phyloP scores from a whole-genome alignment of 2,888 invertebrate genomes.

The Thelaira solivaga region DNA sequence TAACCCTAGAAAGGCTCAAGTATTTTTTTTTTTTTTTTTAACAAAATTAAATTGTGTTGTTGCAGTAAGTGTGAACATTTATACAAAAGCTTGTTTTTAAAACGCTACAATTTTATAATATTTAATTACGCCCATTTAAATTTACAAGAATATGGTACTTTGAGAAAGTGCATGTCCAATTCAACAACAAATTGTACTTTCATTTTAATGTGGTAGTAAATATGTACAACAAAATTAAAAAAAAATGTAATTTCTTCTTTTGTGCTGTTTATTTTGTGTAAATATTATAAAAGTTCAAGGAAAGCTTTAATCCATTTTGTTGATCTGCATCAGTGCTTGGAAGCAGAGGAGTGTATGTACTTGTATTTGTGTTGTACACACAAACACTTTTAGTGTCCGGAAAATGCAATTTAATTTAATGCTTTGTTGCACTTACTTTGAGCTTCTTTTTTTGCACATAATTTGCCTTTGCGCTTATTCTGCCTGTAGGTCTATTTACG shows the following conservation, averaged over 20 bases:
- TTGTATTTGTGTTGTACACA: slow-evolving; percentile 27
- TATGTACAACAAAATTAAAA: slow-evolving; percentile 41
- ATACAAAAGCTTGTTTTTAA: neutral
- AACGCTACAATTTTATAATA: neutral
- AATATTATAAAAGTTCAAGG: slow-evolving; percentile 38
- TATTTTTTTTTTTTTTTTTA: too few relatives aligned
- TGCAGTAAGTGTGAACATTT: too few relatives aligned
- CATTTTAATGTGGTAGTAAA: slow-evolving; percentile 28
- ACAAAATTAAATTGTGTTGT: too few relatives aligned
- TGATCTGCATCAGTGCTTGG: neutral
- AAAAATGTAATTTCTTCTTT: slow-evolving; percentile 19
- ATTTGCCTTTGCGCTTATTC: neutral
- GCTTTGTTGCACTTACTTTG: slow-evolving; percentile 51
- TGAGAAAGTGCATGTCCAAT: neutral
- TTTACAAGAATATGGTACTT: neutral
- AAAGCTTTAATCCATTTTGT: slow-evolving; percentile 34
- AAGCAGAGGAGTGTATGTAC: neutral
- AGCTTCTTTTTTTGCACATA: neutral
- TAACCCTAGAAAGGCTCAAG: too few relatives aligned
- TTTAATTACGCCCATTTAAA: slow-evolving; percentile 22
- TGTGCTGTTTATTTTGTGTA: neutral
- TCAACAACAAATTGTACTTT: slow-evolving; percentile 18
- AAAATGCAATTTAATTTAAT: slow-evolving; percentile 60
- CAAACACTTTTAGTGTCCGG: slow-evolving; percentile 54
- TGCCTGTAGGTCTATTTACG: slow-evolving; percentile 21